Conservation (phyloP, 2,113 vertebrate genomes). For the Eretmochelys imbricata region DNA sequence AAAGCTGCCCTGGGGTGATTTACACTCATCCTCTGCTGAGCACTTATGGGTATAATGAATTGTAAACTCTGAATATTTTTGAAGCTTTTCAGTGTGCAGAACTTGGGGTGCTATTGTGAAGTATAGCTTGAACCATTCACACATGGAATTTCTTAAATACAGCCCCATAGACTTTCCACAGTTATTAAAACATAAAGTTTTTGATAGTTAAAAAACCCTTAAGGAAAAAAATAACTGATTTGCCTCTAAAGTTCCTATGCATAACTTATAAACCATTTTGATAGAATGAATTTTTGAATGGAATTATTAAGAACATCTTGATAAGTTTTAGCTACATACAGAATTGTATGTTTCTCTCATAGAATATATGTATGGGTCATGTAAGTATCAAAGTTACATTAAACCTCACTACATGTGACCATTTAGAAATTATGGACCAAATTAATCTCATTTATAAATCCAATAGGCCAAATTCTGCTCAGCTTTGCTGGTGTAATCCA, state of each 20-base stretch:
- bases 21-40: background rate
- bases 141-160: background rate
- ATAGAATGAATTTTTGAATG: background rate
- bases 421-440: background rate
- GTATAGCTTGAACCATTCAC: background rate
- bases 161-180: background rate
- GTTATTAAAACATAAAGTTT: background rate
- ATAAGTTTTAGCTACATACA: background rate
- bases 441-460: background rate
- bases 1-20: background rate
- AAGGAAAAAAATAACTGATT: background rate
- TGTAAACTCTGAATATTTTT: background rate
- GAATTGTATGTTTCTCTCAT: background rate
- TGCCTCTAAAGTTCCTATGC: background rate
- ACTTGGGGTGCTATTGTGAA: background rate
- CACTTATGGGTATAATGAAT: rapidly evolving
- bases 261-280: background rate
- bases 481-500: background rate
- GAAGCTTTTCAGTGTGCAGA: background rate
- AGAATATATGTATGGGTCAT: background rate
- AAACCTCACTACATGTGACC: background rate
- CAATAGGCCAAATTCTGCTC: background rate
- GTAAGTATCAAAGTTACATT: background rate
- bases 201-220: background rate
- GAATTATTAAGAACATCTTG: background rate